phyloP scores from a whole-genome alignment of 2,797 vertebrate species.

The Aulostomus chinensis region DNA sequence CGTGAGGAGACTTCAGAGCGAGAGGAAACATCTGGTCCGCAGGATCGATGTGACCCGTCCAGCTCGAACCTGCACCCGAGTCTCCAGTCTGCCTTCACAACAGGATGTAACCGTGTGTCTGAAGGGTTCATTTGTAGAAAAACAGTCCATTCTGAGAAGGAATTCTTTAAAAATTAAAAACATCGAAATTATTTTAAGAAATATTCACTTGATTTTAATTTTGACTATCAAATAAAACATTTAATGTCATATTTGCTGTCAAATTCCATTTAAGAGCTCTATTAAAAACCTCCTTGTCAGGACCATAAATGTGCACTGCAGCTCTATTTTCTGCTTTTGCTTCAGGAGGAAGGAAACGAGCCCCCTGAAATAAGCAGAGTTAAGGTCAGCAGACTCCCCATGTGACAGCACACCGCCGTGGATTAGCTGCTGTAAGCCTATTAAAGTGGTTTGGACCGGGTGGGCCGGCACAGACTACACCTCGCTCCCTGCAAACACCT shows the following conservation, averaged over 20 bases:
- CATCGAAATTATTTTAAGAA: too few species aligned
- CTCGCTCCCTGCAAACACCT: conserved; percentile 9
- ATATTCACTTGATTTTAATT: too few species aligned
- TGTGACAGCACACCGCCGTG: conserved; percentile 64
- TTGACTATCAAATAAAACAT: too few species aligned
- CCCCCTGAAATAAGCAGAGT: conserved; percentile 48
- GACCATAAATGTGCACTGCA: background rate
- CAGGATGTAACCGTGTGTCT: too few species aligned
- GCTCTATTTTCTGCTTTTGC: background rate
- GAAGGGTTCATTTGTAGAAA: too few species aligned
- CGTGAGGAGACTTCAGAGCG: conserved; percentile 33
- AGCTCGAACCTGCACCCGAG: too few species aligned
- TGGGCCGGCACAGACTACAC: conserved; percentile 53
- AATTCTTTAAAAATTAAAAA: too few species aligned
- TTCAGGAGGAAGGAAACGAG: conserved; percentile 19
- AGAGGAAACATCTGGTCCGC: background rate
- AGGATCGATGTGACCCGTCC: background rate
- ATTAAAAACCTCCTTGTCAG: too few species aligned
- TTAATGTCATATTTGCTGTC: too few species aligned
- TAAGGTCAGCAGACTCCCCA: conserved; percentile 67
- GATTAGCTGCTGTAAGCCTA: conserved; percentile 81
- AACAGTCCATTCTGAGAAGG: too few species aligned
- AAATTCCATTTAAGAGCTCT: too few species aligned
- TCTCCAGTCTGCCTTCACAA: too few species aligned
- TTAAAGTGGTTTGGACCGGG: conserved; percentile 70